A percentile compares a stretch with the other conserved stretches of the same genome.
These are phyloP conservation scores for Hydrotaea cyrtoneurina DNA, from an alignment of 2,888 invertebrate species.

Conservation along the genomic window DNA sequence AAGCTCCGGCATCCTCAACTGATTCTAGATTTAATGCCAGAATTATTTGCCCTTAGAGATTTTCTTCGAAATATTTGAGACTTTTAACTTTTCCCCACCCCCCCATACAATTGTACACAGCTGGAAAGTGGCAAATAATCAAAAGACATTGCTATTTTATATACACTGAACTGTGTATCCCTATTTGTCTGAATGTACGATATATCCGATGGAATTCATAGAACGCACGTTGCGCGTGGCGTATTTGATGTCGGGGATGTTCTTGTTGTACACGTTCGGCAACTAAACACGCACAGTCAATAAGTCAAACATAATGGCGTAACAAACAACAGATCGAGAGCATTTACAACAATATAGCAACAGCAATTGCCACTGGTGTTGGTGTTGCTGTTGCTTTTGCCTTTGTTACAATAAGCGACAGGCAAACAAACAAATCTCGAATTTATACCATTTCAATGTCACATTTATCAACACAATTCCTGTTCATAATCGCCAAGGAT, in stretches of 20 bases:
- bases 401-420: background rate
- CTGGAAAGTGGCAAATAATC: background rate
- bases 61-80: too few species aligned
- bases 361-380: background rate
- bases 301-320: conserved; percentile 65
- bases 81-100: too few species aligned
- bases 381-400: conserved; percentile 4
- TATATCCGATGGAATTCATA: background rate
- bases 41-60: too few species aligned
- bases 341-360: conserved; percentile 24
- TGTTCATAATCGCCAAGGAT: conserved; percentile 64
- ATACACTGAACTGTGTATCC: background rate
- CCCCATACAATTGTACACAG: too few species aligned
- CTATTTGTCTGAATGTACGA: background rate
- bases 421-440: conserved; percentile 42
- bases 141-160: background rate
- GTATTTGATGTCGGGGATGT: background rate
- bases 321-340: conserved; percentile 36
- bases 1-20: too few species aligned
- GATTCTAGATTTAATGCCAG: too few species aligned
- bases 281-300: conserved; percentile 64
- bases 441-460: conserved; percentile 68
- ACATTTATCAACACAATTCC: conserved; percentile 65
- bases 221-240: background rate
- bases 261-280: background rate